Percentiles rank a stretch among this genome's conserved stretches.
These are phyloP conservation scores for Matsumyia berberina DNA, from an alignment of 2,888 invertebrate genomes.

Conservation along the genomic window DNA sequence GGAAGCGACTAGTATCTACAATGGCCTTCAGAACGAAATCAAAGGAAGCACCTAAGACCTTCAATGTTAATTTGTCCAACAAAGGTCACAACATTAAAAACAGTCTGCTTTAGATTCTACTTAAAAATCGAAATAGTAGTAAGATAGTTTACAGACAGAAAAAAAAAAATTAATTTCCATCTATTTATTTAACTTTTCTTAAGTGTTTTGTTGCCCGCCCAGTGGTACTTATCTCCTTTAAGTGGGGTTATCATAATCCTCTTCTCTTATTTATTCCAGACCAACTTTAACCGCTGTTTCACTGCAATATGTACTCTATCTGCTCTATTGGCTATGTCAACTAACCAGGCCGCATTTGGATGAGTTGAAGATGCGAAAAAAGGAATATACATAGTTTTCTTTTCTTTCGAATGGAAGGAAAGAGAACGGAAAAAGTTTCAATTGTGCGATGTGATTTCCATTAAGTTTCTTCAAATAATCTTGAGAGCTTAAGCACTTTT, in stretches of 20 bases:
- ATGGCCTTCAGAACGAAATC: too few species aligned
- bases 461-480: conserved; percentile 69
- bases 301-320: conserved; percentile 28
- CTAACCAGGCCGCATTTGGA: conserved; percentile 39
- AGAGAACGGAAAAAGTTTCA: conserved; percentile 59
- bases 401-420: conserved; percentile 6
- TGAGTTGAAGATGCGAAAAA: conserved; percentile 45
- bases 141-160: too few species aligned
- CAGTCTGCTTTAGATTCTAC: too few species aligned
- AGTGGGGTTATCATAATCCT: conserved; percentile 57
- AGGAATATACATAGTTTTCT: conserved; percentile 32
- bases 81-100: too few species aligned
- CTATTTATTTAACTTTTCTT: not conserved
- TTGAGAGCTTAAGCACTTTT: conserved; percentile 49
- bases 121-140: too few species aligned
- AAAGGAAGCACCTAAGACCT: too few species aligned
- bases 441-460: conserved; percentile 68
- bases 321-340: conserved; percentile 55
- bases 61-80: too few species aligned
- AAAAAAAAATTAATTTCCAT: too few species aligned
- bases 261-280: conserved; percentile 33
- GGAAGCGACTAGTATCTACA: too few species aligned
- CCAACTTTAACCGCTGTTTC: conserved; percentile 23
- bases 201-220: not conserved
- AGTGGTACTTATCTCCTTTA: conserved; percentile 29